phyloP scores from a whole-genome alignment of 2,888 invertebrate species.

The Archaeoteleia sp. region DNA sequence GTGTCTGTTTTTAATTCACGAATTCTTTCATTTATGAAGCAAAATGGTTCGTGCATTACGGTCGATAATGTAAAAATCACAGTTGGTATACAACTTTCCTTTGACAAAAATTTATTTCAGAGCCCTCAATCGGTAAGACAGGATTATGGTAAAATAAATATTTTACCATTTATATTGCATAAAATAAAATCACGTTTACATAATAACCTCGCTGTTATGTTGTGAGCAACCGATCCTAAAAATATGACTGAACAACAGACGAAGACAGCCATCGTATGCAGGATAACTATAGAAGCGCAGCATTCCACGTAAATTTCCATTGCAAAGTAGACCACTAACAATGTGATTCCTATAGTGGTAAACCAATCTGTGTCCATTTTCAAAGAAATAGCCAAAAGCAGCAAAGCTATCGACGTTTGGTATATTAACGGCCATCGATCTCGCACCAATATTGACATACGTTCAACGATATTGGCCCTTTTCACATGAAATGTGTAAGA shows the following conservation, averaged over 20 bases:
- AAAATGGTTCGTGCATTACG: too few species aligned
- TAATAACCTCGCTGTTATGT: slow-evolving; percentile 80
- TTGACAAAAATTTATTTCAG: too few species aligned
- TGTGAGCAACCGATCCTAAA: slow-evolving; percentile 83
- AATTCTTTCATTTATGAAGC: too few species aligned
- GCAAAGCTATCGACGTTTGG: slow-evolving; percentile 79
- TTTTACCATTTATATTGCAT: too few species aligned
- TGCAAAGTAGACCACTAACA: slow-evolving; percentile 41
- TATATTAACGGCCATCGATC: slow-evolving; percentile 77
- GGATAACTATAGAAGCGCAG: slow-evolving; percentile 64
- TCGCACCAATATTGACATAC: slow-evolving; percentile 65
- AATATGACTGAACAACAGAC: slow-evolving; percentile 79
- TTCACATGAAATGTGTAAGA: slow-evolving; percentile 77
- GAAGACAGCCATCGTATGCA: slow-evolving; percentile 77
- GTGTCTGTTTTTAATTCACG: too few species aligned
- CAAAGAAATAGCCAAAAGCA: slow-evolving; percentile 69
- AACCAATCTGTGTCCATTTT: slow-evolving; percentile 59
- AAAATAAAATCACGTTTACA: too few species aligned
- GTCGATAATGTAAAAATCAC: too few species aligned
- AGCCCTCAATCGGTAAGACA: too few species aligned
- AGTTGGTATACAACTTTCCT: too few species aligned
- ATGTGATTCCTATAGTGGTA: slow-evolving; percentile 57
- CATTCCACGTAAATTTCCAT: slow-evolving; percentile 61
- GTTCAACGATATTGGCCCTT: slow-evolving; percentile 70
- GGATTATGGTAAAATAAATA: too few species aligned